Conservation (phyloP, 2,888 invertebrate genomes). For the Corbicula japonica region DNA sequence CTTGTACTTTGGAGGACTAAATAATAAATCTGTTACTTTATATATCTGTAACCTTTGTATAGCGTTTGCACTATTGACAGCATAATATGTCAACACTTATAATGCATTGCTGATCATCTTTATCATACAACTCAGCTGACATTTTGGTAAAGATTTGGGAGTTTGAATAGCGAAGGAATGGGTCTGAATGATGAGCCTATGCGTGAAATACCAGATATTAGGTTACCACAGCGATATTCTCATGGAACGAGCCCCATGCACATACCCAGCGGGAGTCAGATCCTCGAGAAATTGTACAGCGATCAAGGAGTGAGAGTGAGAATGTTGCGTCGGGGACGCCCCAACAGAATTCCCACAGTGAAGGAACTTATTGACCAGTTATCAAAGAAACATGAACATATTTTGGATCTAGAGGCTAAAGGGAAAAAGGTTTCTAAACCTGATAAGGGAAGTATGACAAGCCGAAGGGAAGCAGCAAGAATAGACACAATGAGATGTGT, state of each 20-base stretch:
- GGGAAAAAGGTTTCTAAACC: conserved; percentile 35
- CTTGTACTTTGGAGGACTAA: no score
- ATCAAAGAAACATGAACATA: conserved; percentile 72
- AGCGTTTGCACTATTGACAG: no score
- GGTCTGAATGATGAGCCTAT: conserved; percentile 20
- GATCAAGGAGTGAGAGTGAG: conserved; percentile 73
- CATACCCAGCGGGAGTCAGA: conserved; percentile 67
- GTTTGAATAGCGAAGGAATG: no score
- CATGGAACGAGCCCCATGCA: conserved; percentile 63
- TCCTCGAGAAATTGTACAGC: conserved; percentile 71
- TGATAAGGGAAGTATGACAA: conserved; percentile 2
- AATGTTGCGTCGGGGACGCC: conserved; percentile 63
- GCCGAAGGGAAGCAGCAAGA: conserved; percentile 5
- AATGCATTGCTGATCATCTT: no score
- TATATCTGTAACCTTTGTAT: no score
- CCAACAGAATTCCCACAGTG: conserved; percentile 73
- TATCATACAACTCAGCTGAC: no score
- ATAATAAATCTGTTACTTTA: no score
- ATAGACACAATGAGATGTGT: conserved; percentile 12
- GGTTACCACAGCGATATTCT: conserved; percentile 33
- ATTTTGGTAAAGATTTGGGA: no score
- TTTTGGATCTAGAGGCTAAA: conserved; percentile 64
- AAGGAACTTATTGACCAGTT: conserved; percentile 76
- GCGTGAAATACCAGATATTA: conserved; percentile 41
- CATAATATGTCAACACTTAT: no score